phyloP scores from a whole-genome alignment of 2,797 vertebrate species.

The Scleropages formosus region DNA sequence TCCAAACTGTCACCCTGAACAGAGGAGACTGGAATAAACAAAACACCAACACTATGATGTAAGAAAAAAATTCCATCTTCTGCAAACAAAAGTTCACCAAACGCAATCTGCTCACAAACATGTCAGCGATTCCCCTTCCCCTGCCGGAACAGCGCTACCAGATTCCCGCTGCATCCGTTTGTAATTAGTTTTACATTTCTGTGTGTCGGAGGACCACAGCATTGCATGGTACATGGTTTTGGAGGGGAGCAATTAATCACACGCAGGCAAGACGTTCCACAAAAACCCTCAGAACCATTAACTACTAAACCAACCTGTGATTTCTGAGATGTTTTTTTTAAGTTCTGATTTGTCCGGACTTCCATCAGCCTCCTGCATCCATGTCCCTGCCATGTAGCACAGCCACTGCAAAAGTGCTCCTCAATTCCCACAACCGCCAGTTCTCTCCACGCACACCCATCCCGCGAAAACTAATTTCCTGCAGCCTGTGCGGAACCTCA shows the following conservation, averaged over 20 bases:
- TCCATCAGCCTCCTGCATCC: neutral
- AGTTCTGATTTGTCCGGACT: slow-evolving; percentile 4
- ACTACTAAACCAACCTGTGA: neutral
- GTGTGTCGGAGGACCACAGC: neutral
- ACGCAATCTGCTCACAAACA: slow-evolving; percentile 2
- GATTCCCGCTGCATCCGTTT: slow-evolving; percentile 16
- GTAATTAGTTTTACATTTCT: slow-evolving; percentile 31
- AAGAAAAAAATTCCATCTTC: slow-evolving; percentile 4
- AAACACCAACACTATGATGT: neutral
- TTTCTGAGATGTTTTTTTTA: slow-evolving; percentile 12
- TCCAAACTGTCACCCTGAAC: neutral
- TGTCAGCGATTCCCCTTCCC: neutral
- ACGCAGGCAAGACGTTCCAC: neutral
- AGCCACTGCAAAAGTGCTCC: neutral
- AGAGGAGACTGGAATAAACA: neutral
- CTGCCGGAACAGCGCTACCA: neutral
- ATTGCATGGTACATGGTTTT: neutral
- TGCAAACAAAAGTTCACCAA: slow-evolving; percentile 16
- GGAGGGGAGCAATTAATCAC: neutral
- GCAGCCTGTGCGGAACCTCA: neutral
- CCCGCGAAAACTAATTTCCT: neutral
- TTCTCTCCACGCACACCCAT: neutral
- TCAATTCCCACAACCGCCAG: neutral
- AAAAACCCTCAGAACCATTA: slow-evolving; percentile 18
- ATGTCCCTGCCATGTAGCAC: neutral